These are phyloP conservation scores for Brachypodius melanocephalos DNA, from an alignment of 2,113 vertebrate species.

Conservation along the genomic window DNA sequence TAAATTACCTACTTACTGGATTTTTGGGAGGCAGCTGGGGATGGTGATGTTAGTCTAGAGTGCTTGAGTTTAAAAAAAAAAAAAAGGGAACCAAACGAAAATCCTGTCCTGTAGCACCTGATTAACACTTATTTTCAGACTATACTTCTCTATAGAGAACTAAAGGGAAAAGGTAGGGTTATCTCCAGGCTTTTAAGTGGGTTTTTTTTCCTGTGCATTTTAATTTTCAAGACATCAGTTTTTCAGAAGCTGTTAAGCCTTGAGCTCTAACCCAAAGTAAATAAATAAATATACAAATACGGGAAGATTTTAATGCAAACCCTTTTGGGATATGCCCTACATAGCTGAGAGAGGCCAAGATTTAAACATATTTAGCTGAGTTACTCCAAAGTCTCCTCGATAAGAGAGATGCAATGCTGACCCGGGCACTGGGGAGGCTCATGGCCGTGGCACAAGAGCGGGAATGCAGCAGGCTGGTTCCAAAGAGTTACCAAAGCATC, in stretches of 20 bases:
- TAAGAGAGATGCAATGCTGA: background rate
- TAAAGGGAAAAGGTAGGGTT: background rate
- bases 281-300: background rate
- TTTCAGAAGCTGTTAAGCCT: background rate
- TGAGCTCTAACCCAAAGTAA: background rate
- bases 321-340: background rate
- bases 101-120: too few species aligned
- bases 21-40: background rate
- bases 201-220: background rate
- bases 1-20: background rate
- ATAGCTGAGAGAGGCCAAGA: background rate
- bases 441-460: background rate
- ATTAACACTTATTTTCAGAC: background rate
- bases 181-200: background rate
- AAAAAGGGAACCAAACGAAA: background rate
- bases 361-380: background rate
- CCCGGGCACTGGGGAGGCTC: background rate
- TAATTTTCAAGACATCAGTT: background rate
- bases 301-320: background rate
- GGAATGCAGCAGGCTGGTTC: background rate
- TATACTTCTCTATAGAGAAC: background rate
- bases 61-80: background rate
- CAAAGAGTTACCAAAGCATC: background rate
- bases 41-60: background rate
- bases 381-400: background rate